Evolutionary conservation across 2,113 vertebrate genomes (phyloP), one percentile per base, ranked within the genome.

Genomic region (Tauraco erythrolophus): DNA sequence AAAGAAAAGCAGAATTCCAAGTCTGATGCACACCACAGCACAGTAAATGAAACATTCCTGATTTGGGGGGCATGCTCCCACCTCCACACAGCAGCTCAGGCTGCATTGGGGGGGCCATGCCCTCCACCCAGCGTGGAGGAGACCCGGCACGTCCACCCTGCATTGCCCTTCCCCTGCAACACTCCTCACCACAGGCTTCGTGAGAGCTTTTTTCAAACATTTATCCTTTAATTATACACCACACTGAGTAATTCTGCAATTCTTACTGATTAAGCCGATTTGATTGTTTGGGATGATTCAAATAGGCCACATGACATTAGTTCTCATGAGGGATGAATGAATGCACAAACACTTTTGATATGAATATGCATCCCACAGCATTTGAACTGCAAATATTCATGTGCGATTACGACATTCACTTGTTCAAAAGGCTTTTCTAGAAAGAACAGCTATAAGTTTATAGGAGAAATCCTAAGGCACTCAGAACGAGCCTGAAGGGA

Each of bases 81-180:
- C 50, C 31, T 39, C 56, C 3, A 1, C 4, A 2, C 6, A 10
- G 33, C 1, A 2, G 27, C 69, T 62, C 31, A 17, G 43, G 53
- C 21, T 24, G 28, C 10, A 10, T 2, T 2, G 0, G 7, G n/a
- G 51, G 51, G n/a, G 10, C 37, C 0, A 0, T 8, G 28, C 30
- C 45, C 41, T 39, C 53, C 65, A 64, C 8, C 9, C 61, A 10
- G 39, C 4, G 2, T 43, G 41, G 9, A 56, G n/a, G 9, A 56
- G 9, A 51, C 35, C 16, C 24, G 7, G 39, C 37, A 45, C 53
- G 24, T 33, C 23, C n/a, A 51, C n/a, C 25, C 54, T 41, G 13
- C 48, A 19, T 30, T 23, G 45, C n/a, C 56, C 37, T 76, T 89
- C 64, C 57, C n/a, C n/a, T 37, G 35, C 37, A 62, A 28, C n/a